Conservation (phyloP, 2,888 invertebrate genomes). For the Cosmorhoe ocellata region DNA sequence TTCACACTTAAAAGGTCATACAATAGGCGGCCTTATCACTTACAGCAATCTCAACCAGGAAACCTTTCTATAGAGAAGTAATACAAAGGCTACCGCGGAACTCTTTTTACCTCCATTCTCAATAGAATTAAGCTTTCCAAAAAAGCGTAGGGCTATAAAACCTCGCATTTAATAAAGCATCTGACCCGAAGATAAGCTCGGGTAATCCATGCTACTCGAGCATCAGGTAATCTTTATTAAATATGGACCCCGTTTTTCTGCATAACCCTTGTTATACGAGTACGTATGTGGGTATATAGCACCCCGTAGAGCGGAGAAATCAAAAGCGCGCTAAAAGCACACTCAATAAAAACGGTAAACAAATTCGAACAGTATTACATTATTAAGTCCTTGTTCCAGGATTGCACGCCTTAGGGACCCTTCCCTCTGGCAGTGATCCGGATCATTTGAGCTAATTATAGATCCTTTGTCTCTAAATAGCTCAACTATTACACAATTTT, state of each 20-base stretch:
- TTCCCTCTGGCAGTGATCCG: no score
- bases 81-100: background rate
- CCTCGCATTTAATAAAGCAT: constrained; percentile 39
- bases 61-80: background rate
- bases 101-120: constrained; percentile 10
- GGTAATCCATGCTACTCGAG: constrained; percentile 37
- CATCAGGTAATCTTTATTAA: constrained; percentile 48
- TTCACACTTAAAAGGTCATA: no score
- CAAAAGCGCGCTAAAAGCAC: background rate
- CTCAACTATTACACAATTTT: no score
- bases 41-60: no score
- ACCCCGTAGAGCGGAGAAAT: background rate
- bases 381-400: no score
- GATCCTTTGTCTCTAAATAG: no score
- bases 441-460: no score
- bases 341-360: no score
- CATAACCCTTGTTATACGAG: constrained; percentile 28
- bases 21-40: no score
- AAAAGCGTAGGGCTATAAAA: constrained; percentile 23
- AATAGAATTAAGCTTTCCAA: constrained; percentile 9
- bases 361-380: no score
- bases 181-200: constrained; percentile 42
- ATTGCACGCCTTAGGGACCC: no score
- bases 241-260: constrained; percentile 38
- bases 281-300: background rate